Evolutionary conservation across 2,113 vertebrate species (phyloP).

Genomic region (Elachura formosa): DNA sequence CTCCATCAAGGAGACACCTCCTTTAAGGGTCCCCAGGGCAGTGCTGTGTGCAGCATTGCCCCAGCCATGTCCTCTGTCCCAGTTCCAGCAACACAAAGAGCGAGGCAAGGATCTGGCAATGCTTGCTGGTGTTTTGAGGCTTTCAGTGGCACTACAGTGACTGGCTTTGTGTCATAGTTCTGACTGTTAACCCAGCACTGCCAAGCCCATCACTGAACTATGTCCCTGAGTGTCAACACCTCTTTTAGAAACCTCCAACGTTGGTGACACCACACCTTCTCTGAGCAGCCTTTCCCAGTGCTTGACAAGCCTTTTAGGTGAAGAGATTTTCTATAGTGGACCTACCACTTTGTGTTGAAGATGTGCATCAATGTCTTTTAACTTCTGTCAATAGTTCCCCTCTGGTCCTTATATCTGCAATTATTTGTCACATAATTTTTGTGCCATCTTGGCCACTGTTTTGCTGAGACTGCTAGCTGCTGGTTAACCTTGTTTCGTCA

Average conservation of each 20-base stretch:
- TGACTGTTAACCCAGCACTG: neutral
- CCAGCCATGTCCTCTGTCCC: neutral
- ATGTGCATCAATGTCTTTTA: neutral
- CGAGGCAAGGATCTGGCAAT: accelerated
- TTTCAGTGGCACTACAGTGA: neutral
- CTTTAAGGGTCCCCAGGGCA: neutral
- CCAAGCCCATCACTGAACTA: neutral
- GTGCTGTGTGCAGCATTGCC: neutral
- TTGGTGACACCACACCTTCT: neutral
- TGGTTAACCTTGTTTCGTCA: neutral
- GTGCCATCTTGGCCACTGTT: neutral
- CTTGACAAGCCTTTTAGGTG: neutral
- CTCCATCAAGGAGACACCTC: neutral
- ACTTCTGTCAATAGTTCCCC: neutral
- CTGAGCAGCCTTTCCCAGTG: neutral
- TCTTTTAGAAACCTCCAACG: neutral
- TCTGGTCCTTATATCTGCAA: neutral
- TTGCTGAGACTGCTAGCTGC: neutral
- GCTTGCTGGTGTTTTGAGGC: neutral
- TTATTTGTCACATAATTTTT: neutral
- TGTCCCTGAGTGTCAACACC: too few relatives aligned
- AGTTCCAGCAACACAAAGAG: neutral
- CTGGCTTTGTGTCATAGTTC: neutral
- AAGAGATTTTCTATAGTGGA: neutral
- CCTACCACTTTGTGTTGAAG: neutral